Percentiles rank a stretch among this genome's conserved stretches.
These are phyloP conservation scores for Lasius platythorax DNA, from an alignment of 2,888 invertebrate genomes.

Conservation along the genomic window DNA sequence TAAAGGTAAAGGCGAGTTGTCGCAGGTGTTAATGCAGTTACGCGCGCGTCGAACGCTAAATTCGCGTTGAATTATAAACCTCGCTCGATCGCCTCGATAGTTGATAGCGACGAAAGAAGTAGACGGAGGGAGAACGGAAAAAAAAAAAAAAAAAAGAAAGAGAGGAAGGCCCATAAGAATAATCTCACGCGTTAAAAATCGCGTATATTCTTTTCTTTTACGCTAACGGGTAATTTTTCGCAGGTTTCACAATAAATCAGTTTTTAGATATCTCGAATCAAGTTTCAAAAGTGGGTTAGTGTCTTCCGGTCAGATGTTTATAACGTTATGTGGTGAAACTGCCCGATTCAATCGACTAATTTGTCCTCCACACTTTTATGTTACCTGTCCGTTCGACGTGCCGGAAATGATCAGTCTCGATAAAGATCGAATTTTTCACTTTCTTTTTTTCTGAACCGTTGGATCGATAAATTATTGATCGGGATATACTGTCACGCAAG, in stretches of 20 bases:
- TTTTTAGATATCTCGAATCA: background rate
- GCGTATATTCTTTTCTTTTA: background rate
- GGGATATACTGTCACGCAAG: background rate
- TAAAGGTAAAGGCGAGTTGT: background rate
- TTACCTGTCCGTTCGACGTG: background rate
- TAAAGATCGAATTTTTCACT: background rate
- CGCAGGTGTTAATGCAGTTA: conserved; percentile 23
- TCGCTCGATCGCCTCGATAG: background rate
- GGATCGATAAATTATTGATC: background rate
- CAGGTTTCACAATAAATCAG: conserved; percentile 6
- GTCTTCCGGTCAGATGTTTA: conserved; percentile 2
- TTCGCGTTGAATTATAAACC: background rate
- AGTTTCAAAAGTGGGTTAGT: conserved; percentile 11
- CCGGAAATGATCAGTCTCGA: conserved; percentile 9
- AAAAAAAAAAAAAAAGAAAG: background rate
- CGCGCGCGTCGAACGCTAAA: background rate
- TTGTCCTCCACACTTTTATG: background rate
- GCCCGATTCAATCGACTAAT: conserved; percentile 15
- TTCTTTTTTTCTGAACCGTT: background rate
- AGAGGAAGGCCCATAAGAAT: background rate
- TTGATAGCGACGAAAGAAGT: background rate
- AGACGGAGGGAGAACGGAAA: background rate
- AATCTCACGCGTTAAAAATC: background rate
- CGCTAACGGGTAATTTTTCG: background rate
- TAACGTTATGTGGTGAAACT: background rate